Conservation (phyloP, 1,140 invertebrate species). For the Apis dorsata region DNA sequence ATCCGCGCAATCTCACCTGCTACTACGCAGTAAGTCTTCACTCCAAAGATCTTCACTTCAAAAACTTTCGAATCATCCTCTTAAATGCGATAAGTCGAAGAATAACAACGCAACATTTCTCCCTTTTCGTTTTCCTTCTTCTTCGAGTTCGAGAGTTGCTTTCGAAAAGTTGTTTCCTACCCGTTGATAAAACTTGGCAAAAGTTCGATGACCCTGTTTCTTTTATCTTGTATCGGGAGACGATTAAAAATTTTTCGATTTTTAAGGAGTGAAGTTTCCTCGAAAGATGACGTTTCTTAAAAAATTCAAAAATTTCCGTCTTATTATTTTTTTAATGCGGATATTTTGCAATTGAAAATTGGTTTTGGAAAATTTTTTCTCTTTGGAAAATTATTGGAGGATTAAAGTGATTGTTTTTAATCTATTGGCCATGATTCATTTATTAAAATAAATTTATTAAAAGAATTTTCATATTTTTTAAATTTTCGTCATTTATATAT, state of each 20-base stretch:
- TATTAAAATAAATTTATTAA: no score
- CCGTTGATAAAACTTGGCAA: neutral
- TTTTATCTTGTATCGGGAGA: neutral
- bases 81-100: neutral
- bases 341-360: neutral
- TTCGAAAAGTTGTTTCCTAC: neutral
- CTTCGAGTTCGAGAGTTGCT: neutral
- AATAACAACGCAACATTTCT: neutral
- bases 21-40: conserved; percentile 87
- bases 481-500: no score
- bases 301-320: neutral
- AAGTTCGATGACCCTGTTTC: neutral
- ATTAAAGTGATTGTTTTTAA: neutral
- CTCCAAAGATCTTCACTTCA: neutral
- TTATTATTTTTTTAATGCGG: neutral
- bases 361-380: neutral
- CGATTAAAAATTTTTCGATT: neutral
- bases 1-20: conserved; percentile 93
- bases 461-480: no score
- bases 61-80: neutral
- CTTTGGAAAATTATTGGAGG: neutral
- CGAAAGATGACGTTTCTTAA: neutral
- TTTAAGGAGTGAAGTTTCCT: no score
- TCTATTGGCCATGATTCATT: neutral
- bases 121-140: neutral